Evolutionary conservation across 2,888 invertebrate genomes (phyloP), one percentile per base, ranked within the genome.

Genomic region (Ashinkailepas kermadecensis): DNA sequence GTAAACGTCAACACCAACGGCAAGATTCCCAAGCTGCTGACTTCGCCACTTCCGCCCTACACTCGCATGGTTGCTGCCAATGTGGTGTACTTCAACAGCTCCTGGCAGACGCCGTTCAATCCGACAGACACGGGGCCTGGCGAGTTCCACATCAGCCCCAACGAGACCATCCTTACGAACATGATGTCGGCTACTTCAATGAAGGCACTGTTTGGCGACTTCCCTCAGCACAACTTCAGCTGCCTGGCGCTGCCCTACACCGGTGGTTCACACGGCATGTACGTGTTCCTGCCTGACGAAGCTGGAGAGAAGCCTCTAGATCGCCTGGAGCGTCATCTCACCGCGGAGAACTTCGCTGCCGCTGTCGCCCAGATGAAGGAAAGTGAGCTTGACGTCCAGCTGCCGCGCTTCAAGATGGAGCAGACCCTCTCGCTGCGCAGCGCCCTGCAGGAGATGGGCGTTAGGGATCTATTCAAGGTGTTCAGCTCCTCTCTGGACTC

Each of bases 241-340:
- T 91, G 93, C 85, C 85, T 93, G 83, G 92, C 91, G 0, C 87
- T 94, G 9, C 93, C 93, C 0, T 94, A 94, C 87, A 92, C 92
- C 86, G 92, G 92, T 82, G 90, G 89, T 81, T 88, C 89, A 81
- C 85, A 88, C 7, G 86, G 87, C 0, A 91, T 94, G 90, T 93
- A 92, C 86, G 89, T 91, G 3, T 86, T 94, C 11, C 89, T 92
- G 84, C 93, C 94, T 0, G 88, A 87, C n/a, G 87, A 89, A 13
- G 89, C 89, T 0, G 89, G 89, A 70, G 70, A 70, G 70, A 39
- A 25, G 70, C 39, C 39, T 25, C 70, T 70, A 2, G 25, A 6
- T 13, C 70, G 70, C 3, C 54, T 74, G 21, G 57, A 80, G 18
- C 39, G n/a, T 15, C 80, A 80, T 39, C 64, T 84, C 12, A 64